A percentile compares a stretch with the other conserved stretches of the same genome.
Conservation (phyloP, 1,140 invertebrate genomes). For the Saccostrea glomerata region DNA sequence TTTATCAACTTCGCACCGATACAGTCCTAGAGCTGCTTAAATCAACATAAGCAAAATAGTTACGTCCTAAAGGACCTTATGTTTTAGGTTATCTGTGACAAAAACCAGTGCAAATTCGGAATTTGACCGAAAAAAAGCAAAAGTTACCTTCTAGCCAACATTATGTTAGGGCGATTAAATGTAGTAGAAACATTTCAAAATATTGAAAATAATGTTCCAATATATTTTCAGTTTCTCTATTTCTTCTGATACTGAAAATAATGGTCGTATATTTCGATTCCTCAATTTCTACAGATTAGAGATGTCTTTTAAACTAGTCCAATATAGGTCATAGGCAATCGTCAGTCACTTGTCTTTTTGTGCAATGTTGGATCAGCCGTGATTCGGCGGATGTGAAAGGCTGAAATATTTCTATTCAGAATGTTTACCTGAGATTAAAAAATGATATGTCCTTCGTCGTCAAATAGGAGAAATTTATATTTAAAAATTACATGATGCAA, state of each 20-base stretch:
- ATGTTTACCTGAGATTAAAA: not conserved
- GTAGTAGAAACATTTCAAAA: conserved; percentile 1
- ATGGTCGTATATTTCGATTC: not conserved
- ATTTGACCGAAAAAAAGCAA: conserved; percentile 14
- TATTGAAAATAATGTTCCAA: no score
- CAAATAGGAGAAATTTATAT: not conserved
- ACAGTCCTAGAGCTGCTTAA: conserved; percentile 24
- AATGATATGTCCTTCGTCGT: not conserved
- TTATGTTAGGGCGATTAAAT: not conserved
- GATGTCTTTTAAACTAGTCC: conserved; percentile 18
- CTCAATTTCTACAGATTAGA: not conserved
- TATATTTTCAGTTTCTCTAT: not conserved
- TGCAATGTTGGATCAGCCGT: conserved; percentile 17
- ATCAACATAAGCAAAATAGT: conserved; percentile 18
- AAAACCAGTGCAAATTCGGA: conserved; percentile 13
- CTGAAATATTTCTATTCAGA: conserved; percentile 16
- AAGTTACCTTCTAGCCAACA: not conserved
- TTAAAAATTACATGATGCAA: not conserved
- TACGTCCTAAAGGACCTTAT: not conserved
- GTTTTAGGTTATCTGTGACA: conserved; percentile 19
- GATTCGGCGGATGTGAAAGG: conserved; percentile 11
- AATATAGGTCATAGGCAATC: conserved; percentile 4
- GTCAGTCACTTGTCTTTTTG: conserved; percentile 22
- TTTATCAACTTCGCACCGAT: conserved; percentile 23
- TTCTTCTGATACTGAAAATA: not conserved